Evolutionary conservation across 2,113 vertebrate genomes (phyloP).

Genomic region (Heteronetta atricapilla): DNA sequence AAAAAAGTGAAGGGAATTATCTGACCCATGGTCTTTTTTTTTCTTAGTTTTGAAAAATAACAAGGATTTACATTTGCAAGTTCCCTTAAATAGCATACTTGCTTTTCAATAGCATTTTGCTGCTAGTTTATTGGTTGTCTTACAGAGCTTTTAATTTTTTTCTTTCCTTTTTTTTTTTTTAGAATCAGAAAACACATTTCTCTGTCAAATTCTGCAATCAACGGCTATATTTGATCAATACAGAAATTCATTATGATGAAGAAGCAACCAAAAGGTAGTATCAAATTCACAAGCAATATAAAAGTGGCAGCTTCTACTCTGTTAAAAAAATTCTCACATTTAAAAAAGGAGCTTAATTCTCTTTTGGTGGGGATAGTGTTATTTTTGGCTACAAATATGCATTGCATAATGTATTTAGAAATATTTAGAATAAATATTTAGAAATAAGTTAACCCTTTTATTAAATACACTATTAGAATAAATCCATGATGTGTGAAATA

Average conservation of each 20-base stretch:
- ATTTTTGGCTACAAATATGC: slow-evolving; percentile 22
- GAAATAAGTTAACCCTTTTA: slow-evolving; percentile 42
- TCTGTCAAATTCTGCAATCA: background rate
- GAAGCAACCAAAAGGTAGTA: background rate
- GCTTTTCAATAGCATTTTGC: slow-evolving; percentile 13
- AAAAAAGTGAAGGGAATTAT: slow-evolving; percentile 72
- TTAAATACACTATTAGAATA: background rate
- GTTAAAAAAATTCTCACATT: background rate
- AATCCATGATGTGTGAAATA: background rate
- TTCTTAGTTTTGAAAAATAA: slow-evolving; percentile 63
- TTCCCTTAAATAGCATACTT: slow-evolving; percentile 7
- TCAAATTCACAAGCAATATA: background rate
- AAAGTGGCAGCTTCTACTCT: background rate
- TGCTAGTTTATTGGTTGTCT: slow-evolving; percentile 14
- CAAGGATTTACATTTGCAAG: slow-evolving; percentile 49
- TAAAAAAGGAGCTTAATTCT: slow-evolving; percentile 24
- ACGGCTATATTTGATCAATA: slow-evolving; percentile 1
- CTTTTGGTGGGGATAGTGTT: background rate
- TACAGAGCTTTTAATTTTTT: background rate
- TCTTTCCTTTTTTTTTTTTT: background rate
- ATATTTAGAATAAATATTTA: background rate
- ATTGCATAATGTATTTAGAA: slow-evolving; percentile 50
- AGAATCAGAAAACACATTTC: background rate
- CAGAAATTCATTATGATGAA: background rate
- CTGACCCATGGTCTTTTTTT: slow-evolving; percentile 34